phyloP scores from a whole-genome alignment of 2,888 invertebrate genomes.

The Scaptomyza flava region DNA sequence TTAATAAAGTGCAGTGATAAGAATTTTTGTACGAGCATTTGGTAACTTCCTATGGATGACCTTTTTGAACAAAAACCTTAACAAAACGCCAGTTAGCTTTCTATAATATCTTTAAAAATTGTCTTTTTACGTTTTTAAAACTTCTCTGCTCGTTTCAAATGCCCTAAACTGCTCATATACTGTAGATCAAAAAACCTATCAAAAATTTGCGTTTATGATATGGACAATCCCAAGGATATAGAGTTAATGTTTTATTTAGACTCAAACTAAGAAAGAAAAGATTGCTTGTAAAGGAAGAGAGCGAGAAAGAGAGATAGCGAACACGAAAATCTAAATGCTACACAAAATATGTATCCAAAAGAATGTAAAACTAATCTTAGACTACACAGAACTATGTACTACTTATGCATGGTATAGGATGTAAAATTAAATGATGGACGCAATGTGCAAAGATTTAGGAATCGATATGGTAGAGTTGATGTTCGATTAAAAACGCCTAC shows the following conservation, averaged over 20 bases:
- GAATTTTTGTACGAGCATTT: background rate
- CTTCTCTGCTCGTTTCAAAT: background rate
- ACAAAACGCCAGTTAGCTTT: background rate
- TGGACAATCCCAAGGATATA: conserved; percentile 75
- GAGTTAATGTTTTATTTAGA: conserved; percentile 53
- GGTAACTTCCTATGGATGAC: background rate
- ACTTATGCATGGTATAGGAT: conserved; percentile 31
- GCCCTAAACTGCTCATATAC: conserved; percentile 21
- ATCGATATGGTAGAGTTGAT: conserved; percentile 8
- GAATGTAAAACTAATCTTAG: conserved; percentile 24
- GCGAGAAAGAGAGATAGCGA: conserved; percentile 9
- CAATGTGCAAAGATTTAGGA: conserved; percentile 62
- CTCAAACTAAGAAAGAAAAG: conserved; percentile 13
- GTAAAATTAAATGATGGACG: conserved; percentile 48
- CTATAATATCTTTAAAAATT: background rate
- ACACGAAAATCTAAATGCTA: conserved; percentile 8
- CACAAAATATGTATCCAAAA: conserved; percentile 31
- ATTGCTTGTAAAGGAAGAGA: conserved; percentile 19
- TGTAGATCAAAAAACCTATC: conserved; percentile 53
- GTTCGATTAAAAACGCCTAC: background rate
- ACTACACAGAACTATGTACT: conserved; percentile 26
- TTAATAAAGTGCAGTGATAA: conserved; percentile 24
- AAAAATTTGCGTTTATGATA: conserved; percentile 78
- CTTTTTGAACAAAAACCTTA: background rate
- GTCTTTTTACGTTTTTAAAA: background rate